Evolutionary conservation across 2,888 invertebrate species (phyloP).

Genomic region (Erynnis tages): DNA sequence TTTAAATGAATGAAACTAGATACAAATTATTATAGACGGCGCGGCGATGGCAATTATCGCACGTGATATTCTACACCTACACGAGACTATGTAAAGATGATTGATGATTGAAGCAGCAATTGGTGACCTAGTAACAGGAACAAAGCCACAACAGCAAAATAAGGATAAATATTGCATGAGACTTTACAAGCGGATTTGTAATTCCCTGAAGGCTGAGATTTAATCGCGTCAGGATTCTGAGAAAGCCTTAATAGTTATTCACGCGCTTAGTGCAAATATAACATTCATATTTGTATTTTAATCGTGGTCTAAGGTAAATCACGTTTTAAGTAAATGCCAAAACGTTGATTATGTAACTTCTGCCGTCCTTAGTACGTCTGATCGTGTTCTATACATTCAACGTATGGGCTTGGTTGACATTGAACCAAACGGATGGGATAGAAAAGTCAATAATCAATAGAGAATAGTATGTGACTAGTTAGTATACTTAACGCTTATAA

Average conservation of each 20-base stretch:
- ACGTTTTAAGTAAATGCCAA: slow-evolving; percentile 3
- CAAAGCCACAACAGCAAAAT: neutral
- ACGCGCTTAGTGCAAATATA: slow-evolving; percentile 3
- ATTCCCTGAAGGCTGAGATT: slow-evolving; percentile 9
- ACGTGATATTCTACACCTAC: slow-evolving; percentile 16
- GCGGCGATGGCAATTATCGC: slow-evolving; percentile 30
- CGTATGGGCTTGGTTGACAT: slow-evolving; percentile 11
- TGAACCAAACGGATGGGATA: neutral
- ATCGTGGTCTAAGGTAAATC: slow-evolving; percentile 13
- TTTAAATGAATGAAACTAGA: slow-evolving; percentile 25
- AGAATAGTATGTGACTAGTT: no score
- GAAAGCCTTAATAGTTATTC: slow-evolving; percentile 8
- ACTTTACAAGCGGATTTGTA: neutral
- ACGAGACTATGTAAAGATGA: slow-evolving; percentile 15
- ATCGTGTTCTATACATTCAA: neutral
- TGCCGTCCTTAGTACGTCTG: no score
- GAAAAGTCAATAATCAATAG: neutral
- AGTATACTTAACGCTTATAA: no score
- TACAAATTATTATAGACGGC: slow-evolving; percentile 17
- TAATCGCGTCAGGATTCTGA: slow-evolving; percentile 4
- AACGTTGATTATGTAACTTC: neutral
- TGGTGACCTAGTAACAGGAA: slow-evolving; percentile 8
- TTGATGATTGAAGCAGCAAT: slow-evolving; percentile 13
- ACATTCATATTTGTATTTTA: slow-evolving; percentile 9
- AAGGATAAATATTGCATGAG: neutral